Evolutionary conservation across 1,140 invertebrate genomes (phyloP), one percentile per base, ranked within the genome.

Genomic region (Zeugodacus cucurbitae): DNA sequence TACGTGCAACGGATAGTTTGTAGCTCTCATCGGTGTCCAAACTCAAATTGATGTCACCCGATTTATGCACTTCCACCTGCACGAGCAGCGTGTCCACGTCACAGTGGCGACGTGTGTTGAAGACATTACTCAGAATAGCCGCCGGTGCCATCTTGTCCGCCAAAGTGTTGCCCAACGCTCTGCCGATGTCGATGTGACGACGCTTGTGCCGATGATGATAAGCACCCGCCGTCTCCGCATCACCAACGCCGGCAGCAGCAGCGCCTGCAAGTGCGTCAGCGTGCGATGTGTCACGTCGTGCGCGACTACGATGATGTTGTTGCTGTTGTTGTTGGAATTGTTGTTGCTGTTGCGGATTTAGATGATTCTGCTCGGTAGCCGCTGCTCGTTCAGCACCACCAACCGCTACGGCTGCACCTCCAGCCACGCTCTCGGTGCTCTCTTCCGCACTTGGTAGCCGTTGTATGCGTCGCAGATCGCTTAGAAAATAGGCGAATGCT

Each of bases 11-110:
- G 2, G 94, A 94, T 8, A 97, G 90, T 48, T 95, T 95, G 90
- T 97, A 98, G 54, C 96, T 96, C 91, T 98, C 97, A 90, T 97
- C 96, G 0, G 96, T 97, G 59, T 95, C 94, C 44, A 97, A 92
- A 26, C 93, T 95, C 67, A 97, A 93, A 86, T 94, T 94, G 0
- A 94, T 91, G 10, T 95, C 94, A 0, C 92, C 90, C 22, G 93
- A 94, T 59, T 95, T 94, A 70, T 94, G 94, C 57, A 95, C 91
- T n/a, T 90, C 91, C 0, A 96, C 94, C 58, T 95, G 94, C 0
- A 96, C 93, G 20, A 94, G 88, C 87, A 95, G 93, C 62, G 91
- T 93, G 22, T 93, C 89, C 7, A 96, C 86, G 90, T 94, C 94
- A 37, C 91, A 92, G n/a, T 91, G 54, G 22, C 89, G 89, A 41